These are phyloP conservation scores for Nasua narica DNA, from an alignment of 2,797 vertebrate species.

Conservation along the genomic window DNA sequence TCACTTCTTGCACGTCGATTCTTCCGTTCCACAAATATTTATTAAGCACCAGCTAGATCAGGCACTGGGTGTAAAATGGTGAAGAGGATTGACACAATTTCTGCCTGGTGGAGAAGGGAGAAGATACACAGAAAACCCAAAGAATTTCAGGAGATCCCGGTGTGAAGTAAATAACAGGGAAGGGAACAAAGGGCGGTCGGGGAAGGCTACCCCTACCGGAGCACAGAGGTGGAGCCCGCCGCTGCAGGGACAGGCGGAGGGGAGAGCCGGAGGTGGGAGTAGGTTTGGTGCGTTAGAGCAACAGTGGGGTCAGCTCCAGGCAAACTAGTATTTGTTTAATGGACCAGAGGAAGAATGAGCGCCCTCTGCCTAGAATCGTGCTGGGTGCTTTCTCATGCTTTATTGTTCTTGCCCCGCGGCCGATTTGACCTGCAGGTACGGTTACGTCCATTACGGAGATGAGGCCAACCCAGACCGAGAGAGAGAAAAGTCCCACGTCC, in stretches of 20 bases:
- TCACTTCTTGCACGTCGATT: background rate
- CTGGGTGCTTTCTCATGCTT: background rate
- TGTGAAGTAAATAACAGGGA: background rate
- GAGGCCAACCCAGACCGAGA: background rate
- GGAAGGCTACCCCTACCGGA: background rate
- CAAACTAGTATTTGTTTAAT: background rate
- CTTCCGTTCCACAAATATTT: constrained; percentile 42
- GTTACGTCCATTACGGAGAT: background rate
- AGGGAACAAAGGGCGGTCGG: background rate
- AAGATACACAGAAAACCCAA: background rate
- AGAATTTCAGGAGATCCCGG: background rate
- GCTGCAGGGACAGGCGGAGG: background rate
- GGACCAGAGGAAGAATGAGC: background rate
- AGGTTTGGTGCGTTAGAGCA: background rate
- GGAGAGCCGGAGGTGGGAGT: background rate
- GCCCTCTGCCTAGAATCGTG: background rate
- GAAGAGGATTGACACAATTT: background rate
- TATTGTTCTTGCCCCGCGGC: background rate
- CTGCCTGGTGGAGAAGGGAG: background rate
- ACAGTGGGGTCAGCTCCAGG: background rate
- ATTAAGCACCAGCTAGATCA: background rate
- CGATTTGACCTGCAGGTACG: background rate
- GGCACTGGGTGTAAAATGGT: background rate
- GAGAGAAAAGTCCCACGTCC: background rate
- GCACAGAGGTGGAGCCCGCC: background rate